Percentiles rank a stretch among this genome's conserved stretches.
Evolutionary conservation across 2,797 vertebrate genomes (phyloP).

Genomic region (Pseudomugil tenellus): DNA sequence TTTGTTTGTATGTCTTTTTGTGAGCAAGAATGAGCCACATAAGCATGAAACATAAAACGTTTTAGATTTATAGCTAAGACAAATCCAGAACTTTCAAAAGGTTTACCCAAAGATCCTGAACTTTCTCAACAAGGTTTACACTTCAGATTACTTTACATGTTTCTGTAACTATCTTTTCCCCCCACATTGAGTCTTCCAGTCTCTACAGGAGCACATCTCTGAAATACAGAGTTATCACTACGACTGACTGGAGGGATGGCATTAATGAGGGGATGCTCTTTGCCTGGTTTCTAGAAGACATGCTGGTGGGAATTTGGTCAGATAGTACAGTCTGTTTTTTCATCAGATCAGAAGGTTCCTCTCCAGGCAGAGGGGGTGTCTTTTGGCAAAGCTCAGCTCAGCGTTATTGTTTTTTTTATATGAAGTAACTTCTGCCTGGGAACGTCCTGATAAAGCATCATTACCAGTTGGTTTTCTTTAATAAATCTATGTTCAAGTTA

Average conservation of each 20-base stretch:
- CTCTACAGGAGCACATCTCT: not conserved
- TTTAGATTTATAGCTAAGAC: not conserved
- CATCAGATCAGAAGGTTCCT: conserved; percentile 1
- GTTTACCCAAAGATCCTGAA: not conserved
- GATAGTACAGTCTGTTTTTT: not conserved
- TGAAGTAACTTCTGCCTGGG: not conserved
- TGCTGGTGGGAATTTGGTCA: not conserved
- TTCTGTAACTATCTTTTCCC: not conserved
- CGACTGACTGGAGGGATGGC: not conserved
- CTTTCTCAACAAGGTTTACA: not conserved
- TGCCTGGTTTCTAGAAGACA: not conserved
- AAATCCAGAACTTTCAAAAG: not conserved
- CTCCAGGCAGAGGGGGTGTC: not conserved
- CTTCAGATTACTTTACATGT: not conserved
- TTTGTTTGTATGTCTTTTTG: not conserved
- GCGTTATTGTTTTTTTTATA: not conserved
- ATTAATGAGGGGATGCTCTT: not conserved
- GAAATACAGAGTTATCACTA: not conserved
- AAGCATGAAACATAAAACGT: not conserved
- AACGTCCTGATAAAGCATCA: not conserved
- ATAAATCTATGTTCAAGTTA: too few relatives aligned
- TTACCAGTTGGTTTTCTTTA: too few relatives aligned
- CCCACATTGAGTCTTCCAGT: not conserved
- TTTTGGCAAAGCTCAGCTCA: not conserved
- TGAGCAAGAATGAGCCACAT: not conserved